Percentiles rank a stretch among this genome's conserved stretches.
Conservation (phyloP, 2,113 vertebrate species). For the Ramphastos sulfuratus region DNA sequence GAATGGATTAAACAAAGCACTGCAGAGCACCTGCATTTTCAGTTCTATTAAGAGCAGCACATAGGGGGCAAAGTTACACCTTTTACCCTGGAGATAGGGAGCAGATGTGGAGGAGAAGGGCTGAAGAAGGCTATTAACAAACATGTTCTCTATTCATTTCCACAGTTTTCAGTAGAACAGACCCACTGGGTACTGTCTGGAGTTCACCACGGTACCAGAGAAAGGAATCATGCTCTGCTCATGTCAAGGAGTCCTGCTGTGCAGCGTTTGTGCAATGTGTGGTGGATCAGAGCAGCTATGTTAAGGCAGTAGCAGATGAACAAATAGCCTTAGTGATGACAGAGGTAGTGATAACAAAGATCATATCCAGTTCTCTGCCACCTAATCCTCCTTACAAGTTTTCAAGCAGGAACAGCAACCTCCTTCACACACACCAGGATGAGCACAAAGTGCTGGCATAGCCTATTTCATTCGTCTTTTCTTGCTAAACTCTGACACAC, state of each 20-base stretch:
- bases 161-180: neutral
- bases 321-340: neutral
- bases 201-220: neutral
- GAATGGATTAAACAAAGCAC: neutral
- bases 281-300: neutral
- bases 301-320: neutral
- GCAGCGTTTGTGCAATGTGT: neutral
- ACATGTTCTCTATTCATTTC: neutral
- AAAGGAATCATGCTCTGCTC: neutral
- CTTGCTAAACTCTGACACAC: neutral
- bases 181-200: neutral
- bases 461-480: neutral
- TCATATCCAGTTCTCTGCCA: neutral
- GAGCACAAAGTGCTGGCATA: neutral
- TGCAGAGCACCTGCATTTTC: neutral
- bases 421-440: neutral
- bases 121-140: neutral
- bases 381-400: neutral
- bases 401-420: neutral
- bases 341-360: neutral
- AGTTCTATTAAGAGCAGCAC: neutral
- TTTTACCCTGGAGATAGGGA: neutral
- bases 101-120: neutral
- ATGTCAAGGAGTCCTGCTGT: neutral
- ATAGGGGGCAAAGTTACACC: neutral